Evolutionary conservation across 2,888 invertebrate species (phyloP).

Genomic region (Sceliomorpha sp.): DNA sequence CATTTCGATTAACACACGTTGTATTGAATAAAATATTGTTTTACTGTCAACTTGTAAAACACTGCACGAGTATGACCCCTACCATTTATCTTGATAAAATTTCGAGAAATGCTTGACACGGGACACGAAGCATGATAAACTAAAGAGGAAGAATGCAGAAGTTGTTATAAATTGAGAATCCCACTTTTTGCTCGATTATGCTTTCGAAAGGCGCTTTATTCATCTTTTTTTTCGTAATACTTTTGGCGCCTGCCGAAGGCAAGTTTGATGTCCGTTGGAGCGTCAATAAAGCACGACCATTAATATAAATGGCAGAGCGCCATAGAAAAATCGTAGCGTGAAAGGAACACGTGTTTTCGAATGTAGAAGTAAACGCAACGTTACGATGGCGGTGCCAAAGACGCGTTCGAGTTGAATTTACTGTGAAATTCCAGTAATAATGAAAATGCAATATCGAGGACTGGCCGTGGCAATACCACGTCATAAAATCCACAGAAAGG

Average conservation of each 20-base stretch:
- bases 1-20: no score
- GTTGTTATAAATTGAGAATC: neutral
- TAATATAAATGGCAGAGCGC: constrained; percentile 35
- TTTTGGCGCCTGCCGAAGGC: constrained; percentile 34
- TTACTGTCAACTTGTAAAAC: no score
- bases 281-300: constrained; percentile 40
- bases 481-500: constrained; percentile 71
- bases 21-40: no score
- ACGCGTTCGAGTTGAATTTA: no score
- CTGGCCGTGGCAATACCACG: constrained; percentile 59
- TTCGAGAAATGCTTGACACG: no score
- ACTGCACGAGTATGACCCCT: no score
- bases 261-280: constrained; percentile 21
- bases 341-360: constrained; percentile 28
- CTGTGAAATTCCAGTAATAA: constrained; percentile 58
- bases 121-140: constrained; percentile 4
- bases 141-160: constrained; percentile 16
- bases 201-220: constrained; percentile 12
- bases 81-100: no score
- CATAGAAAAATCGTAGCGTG: constrained; percentile 34
- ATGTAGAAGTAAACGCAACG: constrained; percentile 2
- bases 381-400: constrained; percentile 26
- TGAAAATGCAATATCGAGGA: constrained; percentile 54
- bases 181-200: constrained; percentile 2
- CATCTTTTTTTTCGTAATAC: constrained; percentile 3